Conservation (phyloP, 64 coral and sea anemone species). For the Montipora efflorescens region DNA sequence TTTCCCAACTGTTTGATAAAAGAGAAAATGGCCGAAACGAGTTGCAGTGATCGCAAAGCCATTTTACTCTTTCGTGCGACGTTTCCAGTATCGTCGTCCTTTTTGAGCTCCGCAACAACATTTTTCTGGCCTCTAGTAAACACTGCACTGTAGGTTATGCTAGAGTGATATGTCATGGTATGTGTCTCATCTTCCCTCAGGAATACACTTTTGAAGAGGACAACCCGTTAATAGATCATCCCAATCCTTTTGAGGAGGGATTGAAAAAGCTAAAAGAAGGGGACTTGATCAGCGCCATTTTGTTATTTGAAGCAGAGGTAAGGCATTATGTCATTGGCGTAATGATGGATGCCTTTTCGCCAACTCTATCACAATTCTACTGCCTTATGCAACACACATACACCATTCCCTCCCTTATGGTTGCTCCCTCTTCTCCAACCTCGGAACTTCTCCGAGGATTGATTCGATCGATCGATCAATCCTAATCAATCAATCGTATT, state of each 20-base stretch:
- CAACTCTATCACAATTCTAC: not conserved
- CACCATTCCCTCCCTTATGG: not conserved
- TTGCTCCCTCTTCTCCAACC: not conserved
- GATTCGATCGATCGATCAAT: too few species aligned
- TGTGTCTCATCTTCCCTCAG: slow-evolving; percentile 32
- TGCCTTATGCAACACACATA: not conserved
- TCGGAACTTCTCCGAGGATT: too few species aligned
- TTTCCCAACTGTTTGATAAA: too few species aligned
- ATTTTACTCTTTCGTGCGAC: too few species aligned
- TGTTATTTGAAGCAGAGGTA: slow-evolving; percentile 97
- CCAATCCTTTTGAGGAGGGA: slow-evolving; percentile 97
- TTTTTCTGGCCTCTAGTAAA: too few species aligned
- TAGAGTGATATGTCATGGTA: too few species aligned
- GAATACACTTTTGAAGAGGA: slow-evolving; percentile 97
- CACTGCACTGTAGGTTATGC: too few species aligned
- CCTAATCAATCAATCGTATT: too few species aligned
- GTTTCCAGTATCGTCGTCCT: too few species aligned
- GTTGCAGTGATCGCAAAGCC: too few species aligned
- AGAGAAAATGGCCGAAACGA: too few species aligned
- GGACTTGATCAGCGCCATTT: slow-evolving; percentile 90
- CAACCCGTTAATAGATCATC: slow-evolving; percentile 91
- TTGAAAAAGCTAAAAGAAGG: slow-evolving; percentile 97
- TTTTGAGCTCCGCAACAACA: too few species aligned
- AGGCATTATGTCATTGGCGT: not conserved
- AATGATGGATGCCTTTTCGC: not conserved